Evolutionary conservation across 1,140 invertebrate genomes (phyloP).

Genomic region (Idris sp.): DNA sequence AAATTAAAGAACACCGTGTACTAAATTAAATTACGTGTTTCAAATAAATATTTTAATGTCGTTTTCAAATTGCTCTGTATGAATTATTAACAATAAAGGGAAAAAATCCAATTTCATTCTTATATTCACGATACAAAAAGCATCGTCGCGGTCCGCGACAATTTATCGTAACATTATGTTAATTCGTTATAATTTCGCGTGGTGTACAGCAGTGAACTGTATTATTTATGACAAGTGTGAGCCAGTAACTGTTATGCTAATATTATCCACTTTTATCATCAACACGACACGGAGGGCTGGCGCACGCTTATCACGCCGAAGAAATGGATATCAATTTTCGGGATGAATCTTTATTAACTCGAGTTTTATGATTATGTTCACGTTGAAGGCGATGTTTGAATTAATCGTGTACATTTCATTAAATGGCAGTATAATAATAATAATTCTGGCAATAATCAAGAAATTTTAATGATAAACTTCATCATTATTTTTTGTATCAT

Average conservation of each 20-base stretch:
- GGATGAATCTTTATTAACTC: slow-evolving; percentile 19
- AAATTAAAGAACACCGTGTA: no score
- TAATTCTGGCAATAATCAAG: no score
- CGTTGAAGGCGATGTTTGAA: slow-evolving; percentile 19
- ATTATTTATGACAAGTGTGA: slow-evolving; percentile 44
- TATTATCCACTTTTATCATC: slow-evolving; percentile 32
- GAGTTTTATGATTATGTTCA: slow-evolving; percentile 21
- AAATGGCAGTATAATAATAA: no score
- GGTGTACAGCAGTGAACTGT: slow-evolving; percentile 27
- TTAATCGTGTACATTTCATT: no score
- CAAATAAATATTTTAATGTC: no score
- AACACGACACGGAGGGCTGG: slow-evolving; percentile 15
- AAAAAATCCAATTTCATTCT: slow-evolving; percentile 46
- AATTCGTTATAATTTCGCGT: slow-evolving; percentile 57
- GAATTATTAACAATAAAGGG: slow-evolving; percentile 10
- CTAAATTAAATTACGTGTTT: no score
- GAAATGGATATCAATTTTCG: slow-evolving; percentile 31
- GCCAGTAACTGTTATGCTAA: slow-evolving; percentile 36
- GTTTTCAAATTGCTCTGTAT: no score
- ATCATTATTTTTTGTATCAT: no score
- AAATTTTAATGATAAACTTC: no score
- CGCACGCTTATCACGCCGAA: slow-evolving; percentile 25
- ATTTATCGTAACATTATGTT: slow-evolving; percentile 65
- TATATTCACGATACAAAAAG: slow-evolving; percentile 35
- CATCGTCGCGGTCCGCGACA: slow-evolving; percentile 22